These are phyloP conservation scores for Lateolabrax maculatus DNA, from an alignment of 2,797 vertebrate species.

Conservation along the genomic window DNA sequence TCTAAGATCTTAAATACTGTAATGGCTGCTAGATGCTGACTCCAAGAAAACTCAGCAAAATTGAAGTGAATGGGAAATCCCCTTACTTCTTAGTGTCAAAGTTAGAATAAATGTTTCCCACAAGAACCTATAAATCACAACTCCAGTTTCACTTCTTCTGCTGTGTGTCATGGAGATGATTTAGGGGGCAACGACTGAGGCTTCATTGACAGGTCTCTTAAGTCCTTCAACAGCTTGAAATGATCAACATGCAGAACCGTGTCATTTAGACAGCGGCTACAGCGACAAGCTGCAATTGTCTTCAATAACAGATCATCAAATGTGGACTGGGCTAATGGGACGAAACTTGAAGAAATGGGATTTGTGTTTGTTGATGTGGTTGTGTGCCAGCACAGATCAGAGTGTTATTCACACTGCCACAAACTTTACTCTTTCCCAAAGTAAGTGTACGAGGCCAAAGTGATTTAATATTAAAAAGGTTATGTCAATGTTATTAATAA, in stretches of 20 bases:
- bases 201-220: too few relatives aligned
- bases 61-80: neutral
- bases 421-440: neutral
- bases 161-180: neutral
- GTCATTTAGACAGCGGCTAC: conserved; percentile 21
- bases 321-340: conserved; percentile 9
- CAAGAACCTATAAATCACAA: neutral
- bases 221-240: neutral
- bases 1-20: neutral
- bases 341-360: conserved; percentile 29
- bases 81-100: neutral
- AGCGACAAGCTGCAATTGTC: conserved; percentile 39
- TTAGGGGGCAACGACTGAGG: too few relatives aligned
- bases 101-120: neutral
- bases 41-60: too few relatives aligned
- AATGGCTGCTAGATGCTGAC: too few relatives aligned
- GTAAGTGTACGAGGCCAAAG: neutral
- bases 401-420: conserved; percentile 15
- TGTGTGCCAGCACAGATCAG: conserved; percentile 21
- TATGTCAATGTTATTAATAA: neutral
- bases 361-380: conserved; percentile 33
- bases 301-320: conserved; percentile 31
- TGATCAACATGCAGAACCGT: conserved; percentile 21
- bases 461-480: neutral
- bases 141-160: neutral